Conservation (phyloP, 2,888 invertebrate genomes). For the Eucera pruinosa region DNA sequence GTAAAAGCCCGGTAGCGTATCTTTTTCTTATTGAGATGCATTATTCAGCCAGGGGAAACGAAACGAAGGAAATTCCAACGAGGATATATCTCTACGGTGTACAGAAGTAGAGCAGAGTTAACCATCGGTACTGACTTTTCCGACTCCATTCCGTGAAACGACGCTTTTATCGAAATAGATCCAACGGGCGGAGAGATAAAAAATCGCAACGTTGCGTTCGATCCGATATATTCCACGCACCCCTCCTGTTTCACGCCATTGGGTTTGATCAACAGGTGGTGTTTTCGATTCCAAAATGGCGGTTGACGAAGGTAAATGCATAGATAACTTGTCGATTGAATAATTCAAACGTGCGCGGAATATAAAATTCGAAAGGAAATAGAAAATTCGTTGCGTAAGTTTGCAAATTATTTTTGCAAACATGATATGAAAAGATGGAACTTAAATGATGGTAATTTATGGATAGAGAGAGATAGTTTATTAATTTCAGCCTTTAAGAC, state of each 20-base stretch:
- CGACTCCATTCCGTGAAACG: not conserved
- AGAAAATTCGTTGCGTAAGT: not conserved
- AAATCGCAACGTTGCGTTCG: too few species aligned
- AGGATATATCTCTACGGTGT: slow-evolving; percentile 5
- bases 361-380: not conserved
- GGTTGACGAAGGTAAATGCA: not conserved
- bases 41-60: slow-evolving; percentile 74
- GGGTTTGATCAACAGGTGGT: slow-evolving; percentile 28
- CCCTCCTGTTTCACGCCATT: not conserved
- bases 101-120: not conserved
- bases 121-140: not conserved
- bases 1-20: slow-evolving; percentile 12
- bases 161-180: slow-evolving; percentile 41
- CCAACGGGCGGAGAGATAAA: not conserved
- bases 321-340: not conserved
- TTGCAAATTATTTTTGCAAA: too few species aligned
- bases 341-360: not conserved
- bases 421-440: too few species aligned
- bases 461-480: too few species aligned
- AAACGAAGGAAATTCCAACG: slow-evolving; percentile 22
- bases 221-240: not conserved
- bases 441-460: too few species aligned
- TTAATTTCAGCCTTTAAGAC: too few species aligned
- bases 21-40: slow-evolving; percentile 62
- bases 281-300: not conserved